phyloP scores from a whole-genome alignment of 2,888 invertebrate genomes.

The Mechanitis messenoides region DNA sequence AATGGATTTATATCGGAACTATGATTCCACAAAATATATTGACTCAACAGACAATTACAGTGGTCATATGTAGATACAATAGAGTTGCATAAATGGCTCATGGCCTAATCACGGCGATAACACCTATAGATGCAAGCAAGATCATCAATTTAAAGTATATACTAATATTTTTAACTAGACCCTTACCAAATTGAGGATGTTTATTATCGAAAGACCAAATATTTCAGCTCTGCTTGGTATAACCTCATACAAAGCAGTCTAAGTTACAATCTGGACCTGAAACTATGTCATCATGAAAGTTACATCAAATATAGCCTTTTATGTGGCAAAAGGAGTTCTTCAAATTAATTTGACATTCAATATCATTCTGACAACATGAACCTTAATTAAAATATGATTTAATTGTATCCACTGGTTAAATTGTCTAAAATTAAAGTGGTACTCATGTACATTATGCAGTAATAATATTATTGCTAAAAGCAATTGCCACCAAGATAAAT shows the following conservation, averaged over 20 bases:
- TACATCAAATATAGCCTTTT: constrained; percentile 3
- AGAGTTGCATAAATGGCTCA: background rate
- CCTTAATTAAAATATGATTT: no score
- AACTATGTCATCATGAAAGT: constrained; percentile 6
- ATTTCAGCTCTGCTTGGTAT: constrained; percentile 6
- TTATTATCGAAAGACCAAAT: constrained; percentile 5
- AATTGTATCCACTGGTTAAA: no score
- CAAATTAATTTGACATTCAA: no score
- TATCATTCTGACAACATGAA: no score
- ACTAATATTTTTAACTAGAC: constrained; percentile 8
- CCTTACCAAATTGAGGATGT: constrained; percentile 8
- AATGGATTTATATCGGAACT: background rate
- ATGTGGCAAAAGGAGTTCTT: background rate
- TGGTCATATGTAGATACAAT: background rate
- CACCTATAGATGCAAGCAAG: background rate
- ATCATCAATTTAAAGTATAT: constrained; percentile 6
- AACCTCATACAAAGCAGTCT: constrained; percentile 6
- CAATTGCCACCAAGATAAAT: background rate
- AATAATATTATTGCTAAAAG: no score
- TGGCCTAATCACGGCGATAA: background rate
- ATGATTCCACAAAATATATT: constrained; percentile 4
- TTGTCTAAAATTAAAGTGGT: no score
- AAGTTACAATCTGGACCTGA: constrained; percentile 6
- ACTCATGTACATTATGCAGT: no score
- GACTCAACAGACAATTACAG: background rate